Percentiles rank a stretch among this genome's conserved stretches.
These are phyloP conservation scores for Cantharis flavilabris DNA, from an alignment of 2,888 invertebrate species.

Conservation along the genomic window DNA sequence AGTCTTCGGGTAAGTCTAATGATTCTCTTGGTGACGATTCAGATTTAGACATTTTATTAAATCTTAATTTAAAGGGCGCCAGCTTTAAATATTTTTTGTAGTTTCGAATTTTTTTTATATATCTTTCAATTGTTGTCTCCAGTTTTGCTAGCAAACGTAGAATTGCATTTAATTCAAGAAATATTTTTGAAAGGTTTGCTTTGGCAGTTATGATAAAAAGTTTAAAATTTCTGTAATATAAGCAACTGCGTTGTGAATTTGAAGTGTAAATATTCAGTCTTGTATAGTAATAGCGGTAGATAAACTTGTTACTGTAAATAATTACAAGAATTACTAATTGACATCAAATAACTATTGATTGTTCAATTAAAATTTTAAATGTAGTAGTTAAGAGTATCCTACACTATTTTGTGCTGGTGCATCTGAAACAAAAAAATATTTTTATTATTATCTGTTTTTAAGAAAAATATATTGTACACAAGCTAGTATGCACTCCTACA, in stretches of 20 bases:
- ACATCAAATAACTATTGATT: neutral
- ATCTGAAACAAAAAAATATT: neutral
- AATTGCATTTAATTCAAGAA: neutral
- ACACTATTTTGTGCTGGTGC: neutral
- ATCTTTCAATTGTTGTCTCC: constrained; percentile 19
- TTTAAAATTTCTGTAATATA: neutral
- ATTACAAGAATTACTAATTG: neutral
- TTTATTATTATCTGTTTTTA: neutral
- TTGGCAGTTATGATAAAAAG: neutral
- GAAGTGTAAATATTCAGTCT: neutral
- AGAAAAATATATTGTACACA: neutral
- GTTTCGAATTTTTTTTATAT: constrained; percentile 8
- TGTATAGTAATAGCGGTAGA: neutral
- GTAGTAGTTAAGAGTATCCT: neutral
- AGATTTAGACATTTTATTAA: constrained; percentile 55
- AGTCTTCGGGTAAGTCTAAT: constrained; percentile 50
- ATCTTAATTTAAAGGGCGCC: constrained; percentile 56
- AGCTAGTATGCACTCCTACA: neutral
- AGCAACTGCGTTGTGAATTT: neutral
- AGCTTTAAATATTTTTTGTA: constrained; percentile 41
- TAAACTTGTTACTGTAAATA: neutral
- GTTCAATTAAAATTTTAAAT: neutral
- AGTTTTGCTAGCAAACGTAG: constrained; percentile 5
- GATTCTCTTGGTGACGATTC: constrained; percentile 54
- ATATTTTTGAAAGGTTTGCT: neutral